Base-by-base conservation (phyloP, 2,113 vertebrate genomes). In the Ciconia boyciana region DNA sequence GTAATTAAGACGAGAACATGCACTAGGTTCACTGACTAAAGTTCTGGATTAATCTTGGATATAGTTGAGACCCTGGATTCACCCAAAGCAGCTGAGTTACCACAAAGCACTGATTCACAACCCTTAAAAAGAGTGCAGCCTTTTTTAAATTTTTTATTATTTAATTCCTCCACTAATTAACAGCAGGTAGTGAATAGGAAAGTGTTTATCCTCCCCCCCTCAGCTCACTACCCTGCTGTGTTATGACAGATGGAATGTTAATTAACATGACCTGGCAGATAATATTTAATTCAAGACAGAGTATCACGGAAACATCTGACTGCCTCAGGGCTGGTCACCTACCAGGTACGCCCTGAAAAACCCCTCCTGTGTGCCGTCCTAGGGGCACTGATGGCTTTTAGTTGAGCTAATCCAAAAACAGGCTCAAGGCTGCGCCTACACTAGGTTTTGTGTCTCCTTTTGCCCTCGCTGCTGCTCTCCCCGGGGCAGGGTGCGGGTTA, bases 231-330 rank as follows among this genome's bases (percentile, higher is more conserved):
- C 84, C 95, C 92, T 55, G 52, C 94, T 96, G 96, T 80, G 96
- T 95, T 97, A 97, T 97, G 98, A 95, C 97, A 98, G 97, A 97
- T 95, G 89, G 83, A 82, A 93, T 94, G 97, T 95, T 83, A 96
- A 97, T 97, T 96, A 98, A 96, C 36, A 26, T 94, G 96, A 95
- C 93, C 96, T 92, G 87, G 72, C 82, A 94, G 80, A 93, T 94
- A 93, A 90, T 96, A 96, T 95, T 96, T 93, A 97, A 96, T 94
- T 89, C 58, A 65, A 97, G 89, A 66, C 84, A 86, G 94, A 66
- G 68, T 58, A 90, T 83, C 71, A 64, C 2, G 48, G 95, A 95
- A 96, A 85, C 82, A 93, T 90, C 93, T 89, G 89, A 90, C 32
- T 24, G 75, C 91, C 91, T 91, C 52, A 49, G 83, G 95, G 91